A percentile compares a stretch with the other conserved stretches of the same genome.
Conservation (phyloP, 2,888 invertebrate genomes). For the Acanthopleura granulata region DNA sequence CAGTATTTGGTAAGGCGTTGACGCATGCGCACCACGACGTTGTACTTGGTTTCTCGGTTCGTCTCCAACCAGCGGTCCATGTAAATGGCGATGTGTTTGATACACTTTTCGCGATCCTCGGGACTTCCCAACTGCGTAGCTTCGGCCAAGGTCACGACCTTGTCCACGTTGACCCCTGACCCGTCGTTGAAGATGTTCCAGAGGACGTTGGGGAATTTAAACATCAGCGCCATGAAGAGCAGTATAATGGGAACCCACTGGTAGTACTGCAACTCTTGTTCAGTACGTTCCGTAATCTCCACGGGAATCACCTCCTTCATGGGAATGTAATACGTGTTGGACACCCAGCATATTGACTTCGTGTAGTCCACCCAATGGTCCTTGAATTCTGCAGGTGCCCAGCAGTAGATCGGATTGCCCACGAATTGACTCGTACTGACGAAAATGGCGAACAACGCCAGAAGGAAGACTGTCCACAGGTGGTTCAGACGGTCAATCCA, state of each 20-base stretch:
- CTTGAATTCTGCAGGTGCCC: constrained; percentile 54
- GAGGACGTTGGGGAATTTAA: constrained; percentile 53
- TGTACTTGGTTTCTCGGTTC: constrained; percentile 52
- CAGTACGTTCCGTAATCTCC: constrained; percentile 38
- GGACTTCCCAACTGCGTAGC: constrained; percentile 50
- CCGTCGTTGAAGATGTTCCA: constrained; percentile 51
- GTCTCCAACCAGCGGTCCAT: constrained; percentile 56
- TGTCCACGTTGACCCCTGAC: constrained; percentile 55
- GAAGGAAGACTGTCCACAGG: constrained; percentile 50
- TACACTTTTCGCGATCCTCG: constrained; percentile 45
- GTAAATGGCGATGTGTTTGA: constrained; percentile 48
- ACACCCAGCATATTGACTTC: constrained; percentile 61
- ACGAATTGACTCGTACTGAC: constrained; percentile 57
- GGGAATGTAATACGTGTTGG: constrained; percentile 59
- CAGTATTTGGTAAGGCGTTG: constrained; percentile 47
- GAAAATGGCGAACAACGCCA: constrained; percentile 55
- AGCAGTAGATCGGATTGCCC: constrained; percentile 55
- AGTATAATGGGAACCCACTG: constrained; percentile 61
- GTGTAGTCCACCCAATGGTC: constrained; percentile 54
- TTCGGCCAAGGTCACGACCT: constrained; percentile 52
- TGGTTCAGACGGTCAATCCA: constrained; percentile 59
- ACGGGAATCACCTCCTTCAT: constrained; percentile 49
- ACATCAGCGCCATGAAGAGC: constrained; percentile 56
- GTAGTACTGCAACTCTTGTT: constrained; percentile 55
- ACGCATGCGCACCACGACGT: constrained; percentile 44